Evolutionary conservation across 2,113 vertebrate species (phyloP).

Genomic region (Chroicocephalus ridibundus): DNA sequence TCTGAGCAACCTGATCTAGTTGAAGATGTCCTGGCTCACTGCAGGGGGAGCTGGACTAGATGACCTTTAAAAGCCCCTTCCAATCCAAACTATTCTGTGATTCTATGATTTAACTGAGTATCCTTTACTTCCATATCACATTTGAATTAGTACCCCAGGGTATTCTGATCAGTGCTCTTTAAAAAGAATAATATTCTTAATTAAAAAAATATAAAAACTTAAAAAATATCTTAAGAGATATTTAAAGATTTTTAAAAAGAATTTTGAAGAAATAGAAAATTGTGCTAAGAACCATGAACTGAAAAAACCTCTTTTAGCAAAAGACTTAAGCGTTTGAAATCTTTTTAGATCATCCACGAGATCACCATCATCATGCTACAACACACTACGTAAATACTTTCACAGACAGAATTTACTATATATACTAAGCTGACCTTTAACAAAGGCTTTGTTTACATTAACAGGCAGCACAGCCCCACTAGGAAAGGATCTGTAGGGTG

Average conservation of each 20-base stretch:
- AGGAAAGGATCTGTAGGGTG: neutral
- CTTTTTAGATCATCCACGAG: neutral
- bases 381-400: fast-evolving
- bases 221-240: neutral
- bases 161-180: neutral
- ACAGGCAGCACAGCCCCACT: neutral
- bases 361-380: neutral
- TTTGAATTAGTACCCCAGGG: neutral
- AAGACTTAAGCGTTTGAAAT: neutral
- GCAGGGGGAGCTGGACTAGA: neutral
- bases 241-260: neutral
- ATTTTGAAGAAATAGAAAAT: neutral
- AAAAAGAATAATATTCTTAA: neutral
- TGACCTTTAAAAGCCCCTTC: neutral
- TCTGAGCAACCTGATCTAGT: neutral
- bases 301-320: neutral
- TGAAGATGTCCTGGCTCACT: neutral
- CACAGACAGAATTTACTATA: neutral
- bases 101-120: neutral
- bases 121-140: neutral
- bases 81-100: neutral
- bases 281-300: neutral
- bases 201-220: neutral
- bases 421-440: neutral
- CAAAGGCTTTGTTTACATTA: neutral